Evolutionary conservation across 2,797 vertebrate species (phyloP), one percentile per base, ranked within the genome.

Genomic region (Epinephelus malabaricus): DNA sequence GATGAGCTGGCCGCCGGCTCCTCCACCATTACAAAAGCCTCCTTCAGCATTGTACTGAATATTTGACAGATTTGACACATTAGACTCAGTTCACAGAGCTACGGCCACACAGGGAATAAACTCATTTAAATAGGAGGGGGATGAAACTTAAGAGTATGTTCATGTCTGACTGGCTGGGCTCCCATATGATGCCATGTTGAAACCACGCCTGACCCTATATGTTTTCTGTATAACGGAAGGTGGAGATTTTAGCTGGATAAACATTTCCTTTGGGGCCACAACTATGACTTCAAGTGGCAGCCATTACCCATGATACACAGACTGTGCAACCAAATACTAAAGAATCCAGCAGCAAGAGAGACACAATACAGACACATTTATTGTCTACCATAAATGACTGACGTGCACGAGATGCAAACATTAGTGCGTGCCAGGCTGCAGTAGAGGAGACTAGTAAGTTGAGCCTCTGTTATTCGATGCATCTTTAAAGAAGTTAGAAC

Each of bases 1-100:
- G 80, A 81, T 2, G 75, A 76, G 82, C 60, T 70, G 85, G 82
- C 87, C 81, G 60, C 62, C 69, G 38, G 67, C 77, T 85, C 81
- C 79, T 86, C 80, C 81, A 76, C 86, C 75, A 83, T 83, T 89
- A 92, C 89, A 90, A 92, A 92, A 88, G 87, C 82, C 79, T 87
- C 79, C 88, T 84, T 87, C 91, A 82, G 84, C 80, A 88, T 82
- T 83, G 78, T 78, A 7, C 74, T 74, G 76, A 79, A 84, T 73
- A 83, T 88, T 86, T 89, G 88, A 91, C 89, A 91, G 18, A 83
- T 89, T 60, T 90, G 88, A 92, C 85, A 91, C 88, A 82, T 82
- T 73, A 79, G 82, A 80, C 70, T 71, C 68, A 76, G 81, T 80
- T 89, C 78, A 80, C 67, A 73, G 81, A 81, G 81, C 81, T 17